A percentile compares a stretch with the other conserved stretches of the same genome.
phyloP scores from a whole-genome alignment of 2,888 invertebrate species.

The Zaprionus lineosus region DNA sequence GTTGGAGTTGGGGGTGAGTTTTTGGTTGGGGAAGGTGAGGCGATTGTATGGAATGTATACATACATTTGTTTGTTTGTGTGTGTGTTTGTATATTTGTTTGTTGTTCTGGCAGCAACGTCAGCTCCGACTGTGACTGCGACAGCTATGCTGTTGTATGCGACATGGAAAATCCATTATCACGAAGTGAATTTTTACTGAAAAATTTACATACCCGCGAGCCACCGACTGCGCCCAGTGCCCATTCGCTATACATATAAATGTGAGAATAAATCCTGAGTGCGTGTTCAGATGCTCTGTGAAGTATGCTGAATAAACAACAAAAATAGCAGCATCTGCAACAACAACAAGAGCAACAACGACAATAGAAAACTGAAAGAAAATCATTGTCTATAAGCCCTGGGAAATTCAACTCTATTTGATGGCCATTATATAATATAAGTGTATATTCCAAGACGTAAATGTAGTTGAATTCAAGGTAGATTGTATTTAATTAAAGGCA shows the following conservation, averaged over 20 bases:
- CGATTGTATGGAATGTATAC: slow-evolving; percentile 27
- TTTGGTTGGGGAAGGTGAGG: slow-evolving; percentile 1
- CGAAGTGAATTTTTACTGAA: slow-evolving; percentile 78
- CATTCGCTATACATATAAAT: slow-evolving; percentile 60
- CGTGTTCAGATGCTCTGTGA: slow-evolving; percentile 56
- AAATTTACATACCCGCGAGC: slow-evolving; percentile 73
- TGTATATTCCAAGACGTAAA: slow-evolving; percentile 49
- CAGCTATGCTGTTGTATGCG: slow-evolving; percentile 71
- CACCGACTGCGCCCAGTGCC: neutral
- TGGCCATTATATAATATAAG: slow-evolving; percentile 53
- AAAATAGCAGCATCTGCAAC: slow-evolving; percentile 12
- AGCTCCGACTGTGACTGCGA: slow-evolving; percentile 21
- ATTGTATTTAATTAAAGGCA: slow-evolving; percentile 77
- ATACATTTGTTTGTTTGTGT: slow-evolving; percentile 21
- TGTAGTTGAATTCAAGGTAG: slow-evolving; percentile 58
- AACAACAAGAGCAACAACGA: slow-evolving; percentile 13
- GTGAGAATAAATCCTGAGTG: slow-evolving; percentile 77
- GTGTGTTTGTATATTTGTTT: slow-evolving; percentile 24
- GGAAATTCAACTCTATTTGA: slow-evolving; percentile 52
- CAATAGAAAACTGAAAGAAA: slow-evolving; percentile 17
- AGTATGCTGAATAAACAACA: slow-evolving; percentile 58
- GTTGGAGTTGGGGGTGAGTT: slow-evolving; percentile 32
- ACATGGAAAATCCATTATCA: slow-evolving; percentile 81
- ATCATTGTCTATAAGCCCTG: slow-evolving; percentile 35
- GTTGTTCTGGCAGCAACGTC: slow-evolving; percentile 41